Percentiles rank a stretch among this genome's conserved stretches.
Conservation (phyloP, 2,888 invertebrate genomes). For the Timema cristinae region DNA sequence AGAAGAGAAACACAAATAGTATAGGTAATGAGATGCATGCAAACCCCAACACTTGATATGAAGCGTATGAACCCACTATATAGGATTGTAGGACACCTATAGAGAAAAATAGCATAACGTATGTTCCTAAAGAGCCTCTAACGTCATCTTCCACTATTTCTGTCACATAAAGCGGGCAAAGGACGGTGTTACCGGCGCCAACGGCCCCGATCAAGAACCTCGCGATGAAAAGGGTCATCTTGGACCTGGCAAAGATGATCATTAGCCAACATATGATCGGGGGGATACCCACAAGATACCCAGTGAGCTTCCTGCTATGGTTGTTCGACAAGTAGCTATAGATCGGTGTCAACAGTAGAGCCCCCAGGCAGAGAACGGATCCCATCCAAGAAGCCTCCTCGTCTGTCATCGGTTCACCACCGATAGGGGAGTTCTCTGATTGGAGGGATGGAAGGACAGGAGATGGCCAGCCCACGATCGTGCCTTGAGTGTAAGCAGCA, state of each 20-base stretch:
- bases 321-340: slow-evolving; percentile 49
- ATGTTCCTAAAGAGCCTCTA: slow-evolving; percentile 55
- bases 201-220: slow-evolving; percentile 57
- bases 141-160: slow-evolving; percentile 57
- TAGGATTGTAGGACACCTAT: slow-evolving; percentile 49
- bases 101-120: slow-evolving; percentile 53
- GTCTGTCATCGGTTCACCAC: slow-evolving; percentile 47
- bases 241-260: slow-evolving; percentile 49
- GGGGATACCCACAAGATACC: slow-evolving; percentile 52
- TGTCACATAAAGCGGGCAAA: slow-evolving; percentile 57
- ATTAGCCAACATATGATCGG: slow-evolving; percentile 56
- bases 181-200: slow-evolving; percentile 52
- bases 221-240: slow-evolving; percentile 48
- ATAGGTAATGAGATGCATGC: slow-evolving; percentile 50
- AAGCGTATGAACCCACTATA: slow-evolving; percentile 49
- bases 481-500: slow-evolving; percentile 54
- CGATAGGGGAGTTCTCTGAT: slow-evolving; percentile 46
- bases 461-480: slow-evolving; percentile 57
- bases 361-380: slow-evolving; percentile 54
- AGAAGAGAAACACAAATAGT: slow-evolving; percentile 47
- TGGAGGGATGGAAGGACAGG: slow-evolving; percentile 51
- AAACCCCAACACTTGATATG: slow-evolving; percentile 51
- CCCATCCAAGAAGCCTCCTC: slow-evolving; percentile 53
- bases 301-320: slow-evolving; percentile 53
- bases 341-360: slow-evolving; percentile 48